Evolutionary conservation across 1,140 invertebrate species (phyloP).

Genomic region (Callitettix versicolor): DNA sequence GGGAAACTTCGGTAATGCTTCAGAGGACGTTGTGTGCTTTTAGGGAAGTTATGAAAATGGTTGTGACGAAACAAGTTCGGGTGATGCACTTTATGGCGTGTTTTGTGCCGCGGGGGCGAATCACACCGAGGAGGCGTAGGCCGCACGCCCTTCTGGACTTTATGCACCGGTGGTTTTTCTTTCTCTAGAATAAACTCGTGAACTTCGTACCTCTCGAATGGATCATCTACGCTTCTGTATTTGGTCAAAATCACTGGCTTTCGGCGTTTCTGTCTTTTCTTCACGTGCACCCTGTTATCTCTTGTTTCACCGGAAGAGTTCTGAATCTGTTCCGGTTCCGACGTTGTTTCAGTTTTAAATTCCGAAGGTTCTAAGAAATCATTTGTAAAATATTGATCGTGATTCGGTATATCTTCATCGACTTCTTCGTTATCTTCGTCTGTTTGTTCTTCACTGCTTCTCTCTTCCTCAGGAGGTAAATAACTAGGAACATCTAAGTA

Average conservation of each 20-base stretch:
- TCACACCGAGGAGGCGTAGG: no score
- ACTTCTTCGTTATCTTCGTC: neutral
- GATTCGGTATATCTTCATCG: neutral
- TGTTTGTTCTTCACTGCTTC: neutral
- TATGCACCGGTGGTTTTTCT: no score
- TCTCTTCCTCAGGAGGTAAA: constrained; percentile 1
- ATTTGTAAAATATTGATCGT: constrained; percentile 7
- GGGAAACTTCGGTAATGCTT: no score
- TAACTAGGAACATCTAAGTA: neutral
- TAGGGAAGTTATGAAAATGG: no score
- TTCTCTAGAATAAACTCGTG: no score
- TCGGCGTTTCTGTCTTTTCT: neutral
- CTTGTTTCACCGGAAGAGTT: neutral
- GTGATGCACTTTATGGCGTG: no score
- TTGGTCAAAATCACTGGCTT: neutral
- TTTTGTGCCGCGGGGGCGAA: no score
- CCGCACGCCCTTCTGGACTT: no score
- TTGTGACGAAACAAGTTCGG: no score
- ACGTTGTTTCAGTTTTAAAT: neutral
- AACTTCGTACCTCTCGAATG: no score
- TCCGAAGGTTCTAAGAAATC: constrained; percentile 8
- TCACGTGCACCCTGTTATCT: neutral
- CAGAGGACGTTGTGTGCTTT: no score
- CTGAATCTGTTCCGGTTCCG: neutral
- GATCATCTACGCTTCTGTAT: neutral